These are phyloP conservation scores for Eilema sororculum DNA, from an alignment of 2,888 invertebrate genomes.

Conservation along the genomic window DNA sequence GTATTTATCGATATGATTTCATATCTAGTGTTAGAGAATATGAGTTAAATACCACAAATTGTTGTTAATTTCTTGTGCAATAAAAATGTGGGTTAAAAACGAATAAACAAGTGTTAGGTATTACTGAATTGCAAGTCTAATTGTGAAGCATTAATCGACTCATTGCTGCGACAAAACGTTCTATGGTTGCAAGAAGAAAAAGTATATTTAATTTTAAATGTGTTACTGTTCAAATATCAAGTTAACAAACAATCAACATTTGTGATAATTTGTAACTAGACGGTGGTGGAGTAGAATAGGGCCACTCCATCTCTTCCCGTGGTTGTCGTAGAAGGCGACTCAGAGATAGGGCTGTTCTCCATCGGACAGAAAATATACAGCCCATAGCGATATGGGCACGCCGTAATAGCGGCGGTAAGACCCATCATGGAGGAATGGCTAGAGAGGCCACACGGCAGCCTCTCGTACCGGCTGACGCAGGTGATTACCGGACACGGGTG, in stretches of 20 bases:
- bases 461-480: too few relatives aligned
- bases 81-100: slow-evolving; percentile 6
- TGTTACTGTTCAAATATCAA: background rate
- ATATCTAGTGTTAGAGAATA: slow-evolving; percentile 10
- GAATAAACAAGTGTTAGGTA: slow-evolving; percentile 12
- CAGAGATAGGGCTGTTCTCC: too few relatives aligned
- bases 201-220: background rate
- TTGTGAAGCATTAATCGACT: slow-evolving; percentile 42
- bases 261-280: background rate
- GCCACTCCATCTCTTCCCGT: too few relatives aligned
- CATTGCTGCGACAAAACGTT: slow-evolving; percentile 32
- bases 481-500: too few relatives aligned
- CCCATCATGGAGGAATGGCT: too few relatives aligned
- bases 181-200: background rate
- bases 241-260: background rate
- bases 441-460: too few relatives aligned
- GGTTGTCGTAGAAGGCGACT: too few relatives aligned
- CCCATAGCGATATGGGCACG: too few relatives aligned
- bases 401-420: too few relatives aligned
- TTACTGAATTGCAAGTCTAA: slow-evolving; percentile 23
- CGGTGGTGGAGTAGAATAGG: too few relatives aligned
- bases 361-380: too few relatives aligned
- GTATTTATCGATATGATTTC: slow-evolving; percentile 10
- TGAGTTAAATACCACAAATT: background rate
- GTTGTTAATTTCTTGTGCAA: slow-evolving; percentile 17